Evolutionary conservation across 2,113 vertebrate species (phyloP), one percentile per base, ranked within the genome.

Genomic region (Bagarius yarrelli): DNA sequence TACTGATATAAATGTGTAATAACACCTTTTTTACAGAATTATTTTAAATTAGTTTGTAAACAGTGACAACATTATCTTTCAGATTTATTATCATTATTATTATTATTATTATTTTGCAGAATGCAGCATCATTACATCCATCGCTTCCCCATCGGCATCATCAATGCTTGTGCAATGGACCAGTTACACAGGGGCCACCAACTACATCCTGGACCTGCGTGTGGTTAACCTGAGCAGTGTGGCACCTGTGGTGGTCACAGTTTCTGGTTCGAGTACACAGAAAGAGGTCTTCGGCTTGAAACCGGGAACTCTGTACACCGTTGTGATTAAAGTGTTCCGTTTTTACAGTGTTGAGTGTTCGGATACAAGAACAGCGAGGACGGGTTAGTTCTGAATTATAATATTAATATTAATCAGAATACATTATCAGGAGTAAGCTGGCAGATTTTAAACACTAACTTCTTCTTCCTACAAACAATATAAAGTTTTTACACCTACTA

Each of bases 121-220:
- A 0, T 94, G 92, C 84, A 57, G 11, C 1, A 92, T 93, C 0
- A 90, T 91, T 63, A 23, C 83, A 66, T 90, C 87, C 34, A 88
- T 88, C 75, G 75, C 1, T 5, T 15, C 92, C 23, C 52, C 86
- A 8, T 71, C 86, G 1, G 69, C 92, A 2, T 88, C 91, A n/a
- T 88, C 90, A 0, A 85, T 93, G 61, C 25, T 84, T 61, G 79
- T 94, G 13, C 88, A 87, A 84, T 94, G 93, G 93, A 79, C 77
- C 34, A 50, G 56, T 44, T 69, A 83, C 59, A 0, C 2, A 0
- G 59, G 5, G 2, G 88, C 89, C 15, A 89, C 91, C 36, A 87
- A 83, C 79, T 93, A 89, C 60, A 78, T 94, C 79, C 83, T 94
- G 84, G 93, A 94, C 82, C 61, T 92, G 27, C 87, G 93, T 78